A percentile compares a stretch with the other conserved stretches of the same genome.
Conservation (phyloP, 2,888 invertebrate species). For the Villa cingulata region DNA sequence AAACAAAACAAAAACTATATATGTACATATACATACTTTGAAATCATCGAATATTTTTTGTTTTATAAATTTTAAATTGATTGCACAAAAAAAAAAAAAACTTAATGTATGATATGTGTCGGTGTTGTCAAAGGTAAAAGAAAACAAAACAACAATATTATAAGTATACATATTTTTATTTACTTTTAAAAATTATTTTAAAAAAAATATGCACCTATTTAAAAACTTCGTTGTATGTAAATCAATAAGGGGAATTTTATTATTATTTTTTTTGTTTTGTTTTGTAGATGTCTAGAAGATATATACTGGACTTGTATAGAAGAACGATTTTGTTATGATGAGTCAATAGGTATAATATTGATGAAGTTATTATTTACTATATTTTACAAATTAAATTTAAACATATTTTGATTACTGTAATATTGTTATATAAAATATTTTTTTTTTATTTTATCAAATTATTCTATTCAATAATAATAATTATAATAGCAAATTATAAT, state of each 20-base stretch:
- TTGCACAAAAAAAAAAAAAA: neutral
- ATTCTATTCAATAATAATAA: too few species aligned
- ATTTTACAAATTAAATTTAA: too few species aligned
- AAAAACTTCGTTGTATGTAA: neutral
- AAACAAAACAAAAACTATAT: too few species aligned
- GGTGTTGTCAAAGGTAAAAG: slow-evolving; percentile 34
- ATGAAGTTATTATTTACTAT: too few species aligned
- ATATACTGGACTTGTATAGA: slow-evolving; percentile 62
- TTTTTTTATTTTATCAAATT: neutral
- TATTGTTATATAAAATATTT: slow-evolving; percentile 5
- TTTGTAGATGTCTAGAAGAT: slow-evolving; percentile 52
- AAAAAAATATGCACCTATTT: neutral
- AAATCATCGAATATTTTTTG: too few species aligned
- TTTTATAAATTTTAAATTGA: too few species aligned
- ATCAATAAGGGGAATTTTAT: neutral
- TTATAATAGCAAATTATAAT: slow-evolving; percentile 37
- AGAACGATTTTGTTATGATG: slow-evolving; percentile 59
- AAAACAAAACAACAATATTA: too few species aligned
- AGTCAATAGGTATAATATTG: slow-evolving; percentile 47
- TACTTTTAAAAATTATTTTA: too few species aligned
- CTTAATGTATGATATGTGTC: slow-evolving; percentile 24
- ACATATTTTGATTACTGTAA: neutral
- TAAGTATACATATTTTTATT: too few species aligned
- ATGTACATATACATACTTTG: too few species aligned
- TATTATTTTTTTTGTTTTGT: slow-evolving; percentile 4